Evolutionary conservation across 2,113 vertebrate species (phyloP).

Genomic region (Colinus virginianus): DNA sequence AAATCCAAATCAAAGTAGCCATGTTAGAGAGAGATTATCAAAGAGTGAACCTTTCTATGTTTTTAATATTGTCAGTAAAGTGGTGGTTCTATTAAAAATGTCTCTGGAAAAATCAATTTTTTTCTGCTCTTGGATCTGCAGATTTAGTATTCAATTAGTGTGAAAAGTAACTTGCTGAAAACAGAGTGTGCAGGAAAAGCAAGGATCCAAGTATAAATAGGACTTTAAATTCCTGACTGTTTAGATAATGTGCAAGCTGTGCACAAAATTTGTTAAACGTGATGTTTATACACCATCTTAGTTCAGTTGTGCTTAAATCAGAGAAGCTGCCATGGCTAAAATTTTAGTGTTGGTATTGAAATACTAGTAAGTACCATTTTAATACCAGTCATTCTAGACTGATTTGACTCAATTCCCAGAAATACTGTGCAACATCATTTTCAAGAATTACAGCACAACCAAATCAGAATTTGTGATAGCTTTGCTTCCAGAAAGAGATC

Average conservation of each 20-base stretch:
- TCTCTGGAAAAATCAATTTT: neutral
- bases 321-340: neutral
- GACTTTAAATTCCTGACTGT: neutral
- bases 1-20: neutral
- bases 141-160: constrained; percentile 10
- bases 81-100: neutral
- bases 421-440: neutral
- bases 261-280: neutral
- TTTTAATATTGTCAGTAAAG: neutral
- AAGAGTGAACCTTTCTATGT: neutral
- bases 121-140: constrained; percentile 21
- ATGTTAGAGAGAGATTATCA: neutral
- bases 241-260: neutral
- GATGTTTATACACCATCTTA: neutral
- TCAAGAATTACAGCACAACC: neutral
- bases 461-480: neutral
- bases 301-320: neutral
- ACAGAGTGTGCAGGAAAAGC: neutral
- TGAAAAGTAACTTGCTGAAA: neutral
- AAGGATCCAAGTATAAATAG: neutral
- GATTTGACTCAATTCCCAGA: neutral
- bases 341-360: neutral
- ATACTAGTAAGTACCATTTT: neutral
- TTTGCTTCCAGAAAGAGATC: neutral
- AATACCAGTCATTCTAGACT: neutral